These are phyloP conservation scores for Apamea crenata DNA, from an alignment of 2,888 invertebrate genomes.

Conservation along the genomic window DNA sequence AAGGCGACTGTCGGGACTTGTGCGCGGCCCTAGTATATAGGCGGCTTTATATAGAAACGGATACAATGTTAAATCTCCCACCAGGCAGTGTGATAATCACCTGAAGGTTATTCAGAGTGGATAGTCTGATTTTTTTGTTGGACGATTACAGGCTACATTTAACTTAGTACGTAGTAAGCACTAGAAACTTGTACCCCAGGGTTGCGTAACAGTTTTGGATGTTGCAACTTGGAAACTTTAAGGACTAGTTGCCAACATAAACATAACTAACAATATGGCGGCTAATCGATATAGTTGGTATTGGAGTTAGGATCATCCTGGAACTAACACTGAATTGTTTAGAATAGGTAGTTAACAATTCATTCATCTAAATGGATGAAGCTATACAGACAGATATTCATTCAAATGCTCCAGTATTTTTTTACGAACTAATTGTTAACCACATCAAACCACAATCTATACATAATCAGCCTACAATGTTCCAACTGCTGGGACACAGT, in stretches of 20 bases:
- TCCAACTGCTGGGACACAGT: no score
- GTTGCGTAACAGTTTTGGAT: constrained; percentile 57
- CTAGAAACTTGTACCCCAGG: constrained; percentile 57
- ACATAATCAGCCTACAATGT: no score
- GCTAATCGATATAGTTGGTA: constrained; percentile 37
- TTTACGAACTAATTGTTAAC: no score
- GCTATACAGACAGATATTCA: neutral
- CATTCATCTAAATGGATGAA: no score
- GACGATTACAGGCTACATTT: constrained; percentile 12
- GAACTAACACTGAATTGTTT: neutral
- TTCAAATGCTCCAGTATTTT: neutral
- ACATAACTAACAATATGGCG: constrained; percentile 42
- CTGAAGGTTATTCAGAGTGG: neutral
- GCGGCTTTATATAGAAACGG: no score
- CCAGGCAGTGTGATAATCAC: neutral
- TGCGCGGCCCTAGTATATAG: no score
- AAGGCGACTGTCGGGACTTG: no score
- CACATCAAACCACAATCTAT: no score
- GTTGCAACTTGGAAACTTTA: constrained; percentile 53
- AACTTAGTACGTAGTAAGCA: constrained; percentile 49
- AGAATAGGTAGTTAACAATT: neutral
- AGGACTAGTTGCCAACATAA: constrained; percentile 53
- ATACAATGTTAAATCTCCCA: neutral
- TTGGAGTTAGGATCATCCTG: constrained; percentile 1
- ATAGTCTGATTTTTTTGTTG: constrained; percentile 16